phyloP scores from a whole-genome alignment of 2,113 vertebrate species.

The Rhinolophus ferrumequinum region DNA sequence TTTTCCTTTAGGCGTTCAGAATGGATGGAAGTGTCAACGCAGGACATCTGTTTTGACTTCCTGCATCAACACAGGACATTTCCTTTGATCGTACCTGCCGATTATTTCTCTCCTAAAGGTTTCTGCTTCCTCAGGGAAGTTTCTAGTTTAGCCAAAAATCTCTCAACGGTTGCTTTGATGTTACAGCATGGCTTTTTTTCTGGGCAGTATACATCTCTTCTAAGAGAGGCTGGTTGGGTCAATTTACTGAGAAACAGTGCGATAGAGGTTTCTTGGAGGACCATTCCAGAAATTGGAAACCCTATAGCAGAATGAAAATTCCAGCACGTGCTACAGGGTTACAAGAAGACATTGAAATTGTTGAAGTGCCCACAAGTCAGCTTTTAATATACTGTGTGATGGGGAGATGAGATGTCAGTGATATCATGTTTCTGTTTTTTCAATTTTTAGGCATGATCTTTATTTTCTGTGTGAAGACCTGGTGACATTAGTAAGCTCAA shows the following conservation, averaged over 20 bases:
- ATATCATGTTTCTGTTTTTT: background rate
- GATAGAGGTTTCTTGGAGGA: background rate
- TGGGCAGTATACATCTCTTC: slow-evolving; percentile 51
- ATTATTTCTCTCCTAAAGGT: background rate
- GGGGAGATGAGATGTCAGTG: slow-evolving; percentile 74
- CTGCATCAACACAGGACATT: background rate
- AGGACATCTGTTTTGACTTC: slow-evolving; percentile 7
- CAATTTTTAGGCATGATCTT: slow-evolving; percentile 66
- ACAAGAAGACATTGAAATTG: slow-evolving; percentile 30
- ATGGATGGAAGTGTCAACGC: background rate
- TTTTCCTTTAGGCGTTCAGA: slow-evolving; percentile 37
- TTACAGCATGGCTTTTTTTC: slow-evolving; percentile 67
- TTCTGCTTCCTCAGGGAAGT: background rate
- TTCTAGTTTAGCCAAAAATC: background rate
- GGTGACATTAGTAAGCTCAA: slow-evolving; percentile 80
- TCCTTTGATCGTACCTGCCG: background rate
- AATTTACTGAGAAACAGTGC: slow-evolving; percentile 50
- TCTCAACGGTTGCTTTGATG: slow-evolving; percentile 42
- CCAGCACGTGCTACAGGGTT: slow-evolving; percentile 33
- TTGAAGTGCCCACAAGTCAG: slow-evolving; percentile 37
- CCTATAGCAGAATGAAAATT: slow-evolving; percentile 17
- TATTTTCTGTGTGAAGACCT: slow-evolving; percentile 71
- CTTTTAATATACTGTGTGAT: slow-evolving; percentile 65
- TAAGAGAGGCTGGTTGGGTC: slow-evolving; percentile 59
- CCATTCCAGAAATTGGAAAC: background rate